These are phyloP conservation scores for Crenuchus spilurus DNA, from an alignment of 2,797 vertebrate species.

Conservation along the genomic window DNA sequence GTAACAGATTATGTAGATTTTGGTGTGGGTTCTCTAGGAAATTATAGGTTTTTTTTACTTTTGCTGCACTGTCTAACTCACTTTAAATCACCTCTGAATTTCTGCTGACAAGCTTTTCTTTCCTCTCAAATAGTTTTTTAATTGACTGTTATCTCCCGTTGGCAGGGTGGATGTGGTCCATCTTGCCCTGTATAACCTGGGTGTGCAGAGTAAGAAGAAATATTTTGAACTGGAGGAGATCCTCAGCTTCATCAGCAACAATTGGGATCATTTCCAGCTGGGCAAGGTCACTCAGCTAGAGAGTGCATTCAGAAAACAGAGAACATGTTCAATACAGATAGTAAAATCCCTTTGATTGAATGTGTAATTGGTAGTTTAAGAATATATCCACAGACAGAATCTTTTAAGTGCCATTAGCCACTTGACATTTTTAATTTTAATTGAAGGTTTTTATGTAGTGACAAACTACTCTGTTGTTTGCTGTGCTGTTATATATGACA, in stretches of 20 bases:
- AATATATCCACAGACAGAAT: neutral
- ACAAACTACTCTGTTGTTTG: constrained; percentile 1
- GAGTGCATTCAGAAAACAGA: constrained; percentile 4
- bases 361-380: constrained; percentile 14
- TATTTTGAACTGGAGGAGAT: constrained; percentile 97
- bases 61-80: neutral
- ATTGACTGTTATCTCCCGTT: constrained; percentile 18
- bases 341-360: neutral
- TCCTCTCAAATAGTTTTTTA: neutral
- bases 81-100: neutral
- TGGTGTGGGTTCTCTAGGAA: neutral
- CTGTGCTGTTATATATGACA: constrained; percentile 1
- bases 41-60: constrained; percentile 4
- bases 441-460: neutral
- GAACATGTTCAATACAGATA: neutral
- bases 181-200: constrained; percentile 93
- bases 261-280: constrained; percentile 92
- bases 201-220: constrained; percentile 95
- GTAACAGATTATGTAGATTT: constrained; percentile 34
- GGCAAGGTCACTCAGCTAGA: constrained; percentile 82
- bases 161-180: constrained; percentile 92
- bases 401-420: neutral
- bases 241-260: constrained; percentile 85
- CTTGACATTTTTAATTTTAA: neutral
- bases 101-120: neutral